Evolutionary conservation across 2,888 invertebrate genomes (phyloP).

Genomic region (Didymodactylos carnosus): DNA sequence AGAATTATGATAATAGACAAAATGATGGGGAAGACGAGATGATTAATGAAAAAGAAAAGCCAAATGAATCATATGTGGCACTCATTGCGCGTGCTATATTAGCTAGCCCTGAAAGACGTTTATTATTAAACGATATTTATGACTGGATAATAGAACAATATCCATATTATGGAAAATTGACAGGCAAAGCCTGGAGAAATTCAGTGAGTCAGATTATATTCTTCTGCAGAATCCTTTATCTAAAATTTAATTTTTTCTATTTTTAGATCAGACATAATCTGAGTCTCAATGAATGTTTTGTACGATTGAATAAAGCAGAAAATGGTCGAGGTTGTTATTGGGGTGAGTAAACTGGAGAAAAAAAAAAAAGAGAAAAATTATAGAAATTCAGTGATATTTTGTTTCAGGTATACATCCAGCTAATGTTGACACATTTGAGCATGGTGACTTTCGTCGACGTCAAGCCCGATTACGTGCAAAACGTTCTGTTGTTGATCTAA

Average conservation of each 20-base stretch:
- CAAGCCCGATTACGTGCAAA: not conserved
- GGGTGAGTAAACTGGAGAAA: too few species aligned
- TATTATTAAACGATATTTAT: not conserved
- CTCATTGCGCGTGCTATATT: not conserved
- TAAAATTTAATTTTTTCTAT: too few species aligned
- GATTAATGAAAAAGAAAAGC: too few species aligned
- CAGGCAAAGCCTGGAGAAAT: not conserved
- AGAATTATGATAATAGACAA: too few species aligned
- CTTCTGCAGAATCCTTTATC: too few species aligned
- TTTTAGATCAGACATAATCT: not conserved
- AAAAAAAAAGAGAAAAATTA: too few species aligned
- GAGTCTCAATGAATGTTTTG: not conserved
- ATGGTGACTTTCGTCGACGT: not conserved
- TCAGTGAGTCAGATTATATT: too few species aligned
- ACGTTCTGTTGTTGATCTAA: not conserved
- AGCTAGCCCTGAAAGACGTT: not conserved
- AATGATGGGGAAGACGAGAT: too few species aligned
- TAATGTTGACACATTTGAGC: not conserved
- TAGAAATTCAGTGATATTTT: too few species aligned
- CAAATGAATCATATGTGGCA: not conserved
- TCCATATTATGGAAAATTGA: not conserved
- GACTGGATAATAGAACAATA: not conserved
- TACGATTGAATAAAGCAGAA: not conserved
- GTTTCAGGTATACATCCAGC: not conserved
- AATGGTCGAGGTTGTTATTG: not conserved